Evolutionary conservation across 2,113 vertebrate genomes (phyloP), one percentile per base, ranked within the genome.

Genomic region (Chaenogobius annularis): DNA sequence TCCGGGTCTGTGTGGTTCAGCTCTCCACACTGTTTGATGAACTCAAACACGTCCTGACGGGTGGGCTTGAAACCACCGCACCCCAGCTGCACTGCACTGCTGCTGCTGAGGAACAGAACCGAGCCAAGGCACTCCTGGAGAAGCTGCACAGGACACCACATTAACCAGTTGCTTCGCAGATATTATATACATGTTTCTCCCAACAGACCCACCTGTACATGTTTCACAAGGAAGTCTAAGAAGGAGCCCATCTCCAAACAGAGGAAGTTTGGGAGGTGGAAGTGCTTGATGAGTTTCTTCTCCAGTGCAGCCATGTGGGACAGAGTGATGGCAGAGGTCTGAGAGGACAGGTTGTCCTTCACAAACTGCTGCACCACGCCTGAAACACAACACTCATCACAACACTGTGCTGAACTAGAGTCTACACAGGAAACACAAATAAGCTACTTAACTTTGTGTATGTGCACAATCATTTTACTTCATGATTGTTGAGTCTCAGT

Each of bases 21-120:
- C 15, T 85, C 58, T 0, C 90, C 91, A n/a, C 93, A 94, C 78
- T 94, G 94, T 31, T 88, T 92, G 80, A 94, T 93, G 80, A 94
- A 93, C 77, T 94, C 94, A 75, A 90, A 92, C 47, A 94, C 82
- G 0, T 94, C 93, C 72, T 94, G 93, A 83, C 83, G 87, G 76
- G 83, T 93, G 65, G 93, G 91, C 75, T 88, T 89, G 79, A 91
- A 91, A 59, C 90, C 89, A 56, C 78, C 80, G 62, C 78, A 73
- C 0, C 20, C 35, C 0, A 3, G 50, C 1, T 64, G 73, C 56
- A 58, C 37, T 40, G 37, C 70, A 85, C 71, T 81, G 73, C 68
- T 23, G 26, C 54, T 81, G 46, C 79, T 72, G 55, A 94, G 78
- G 50, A 83, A 52, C 61, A 94, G 7, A 66, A 79, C 23, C 10